Evolutionary conservation across 2,113 vertebrate species (phyloP), one percentile per base, ranked within the genome.

Genomic region (Scomber japonicus): DNA sequence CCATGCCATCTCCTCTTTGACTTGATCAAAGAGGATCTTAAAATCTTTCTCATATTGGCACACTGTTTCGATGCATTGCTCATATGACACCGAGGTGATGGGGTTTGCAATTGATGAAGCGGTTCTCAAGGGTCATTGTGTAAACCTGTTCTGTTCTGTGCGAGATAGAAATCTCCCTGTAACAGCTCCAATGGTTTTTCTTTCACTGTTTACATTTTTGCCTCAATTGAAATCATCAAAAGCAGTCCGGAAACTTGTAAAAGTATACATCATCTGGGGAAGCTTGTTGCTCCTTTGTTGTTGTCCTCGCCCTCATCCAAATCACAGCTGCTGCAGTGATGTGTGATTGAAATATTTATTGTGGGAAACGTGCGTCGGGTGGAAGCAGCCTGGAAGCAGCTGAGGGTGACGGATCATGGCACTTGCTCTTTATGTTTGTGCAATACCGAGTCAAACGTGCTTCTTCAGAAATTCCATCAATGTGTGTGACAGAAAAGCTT

Each of bases 191-290:
- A 16, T 59, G 74, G 15, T 71, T 73, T 70, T 54, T 59, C 31
- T 54, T 75, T 72, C 21, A n/a, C 30, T 67, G 66, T 87, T 83
- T 83, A 85, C 78, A 67, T 84, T 80, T 74, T 44, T 35, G 50
- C 61, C 80, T 50, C 4, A 4, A 46, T 54, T 35, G 27, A 71
- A 88, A 85, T 80, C 85, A 88, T 88, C 81, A 89, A 93, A 90
- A 85, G 79, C 80, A n/a, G 72, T 78, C 59, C 13, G 59, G 78
- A 81, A 82, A 82, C 82, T 86, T 68, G 63, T 84, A 79, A 91
- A 82, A 74, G 40, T 72, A 87, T 74, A 88, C 73, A 87, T 93
- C 83, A 85, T 89, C 68, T 85, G 82, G 84, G 82, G 76, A 27
- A 63, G 74, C 55, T 80, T 78, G 78, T 74, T 75, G 77, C 62